These are phyloP conservation scores for Parnassius glacialis DNA, from an alignment of 2,888 invertebrate species.

Conservation along the genomic window DNA sequence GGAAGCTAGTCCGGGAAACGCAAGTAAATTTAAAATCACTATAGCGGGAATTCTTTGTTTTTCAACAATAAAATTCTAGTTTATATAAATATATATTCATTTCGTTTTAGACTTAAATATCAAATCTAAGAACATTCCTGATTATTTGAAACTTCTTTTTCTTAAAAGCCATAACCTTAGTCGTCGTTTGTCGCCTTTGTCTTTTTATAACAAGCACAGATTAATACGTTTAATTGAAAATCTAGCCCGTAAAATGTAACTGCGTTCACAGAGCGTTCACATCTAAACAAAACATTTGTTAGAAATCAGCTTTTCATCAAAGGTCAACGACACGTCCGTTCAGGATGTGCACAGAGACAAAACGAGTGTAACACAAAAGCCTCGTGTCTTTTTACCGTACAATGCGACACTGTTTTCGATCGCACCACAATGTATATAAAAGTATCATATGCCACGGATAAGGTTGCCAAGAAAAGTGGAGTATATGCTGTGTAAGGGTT, in stretches of 20 bases:
- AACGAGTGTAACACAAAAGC: constrained; percentile 58
- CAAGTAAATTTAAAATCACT: too few relatives aligned
- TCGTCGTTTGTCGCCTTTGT: too few relatives aligned
- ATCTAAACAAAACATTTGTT: constrained; percentile 41
- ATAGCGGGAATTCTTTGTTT: too few relatives aligned
- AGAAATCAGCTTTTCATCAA: constrained; percentile 61
- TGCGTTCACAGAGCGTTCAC: constrained; percentile 46
- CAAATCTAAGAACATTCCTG: too few relatives aligned
- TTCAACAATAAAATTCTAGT: too few relatives aligned
- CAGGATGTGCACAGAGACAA: constrained; percentile 76
- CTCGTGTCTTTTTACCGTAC: constrained; percentile 44
- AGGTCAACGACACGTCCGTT: constrained; percentile 61
- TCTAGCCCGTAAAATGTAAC: constrained; percentile 14
- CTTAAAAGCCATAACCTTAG: too few relatives aligned
- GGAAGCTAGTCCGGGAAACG: too few relatives aligned
- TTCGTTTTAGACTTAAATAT: too few relatives aligned
- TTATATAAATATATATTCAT: too few relatives aligned
- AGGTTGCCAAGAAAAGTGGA: constrained; percentile 23
- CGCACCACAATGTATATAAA: constrained; percentile 33
- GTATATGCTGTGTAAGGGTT: constrained; percentile 5
- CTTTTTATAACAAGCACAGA: neutral
- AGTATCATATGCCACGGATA: constrained; percentile 30
- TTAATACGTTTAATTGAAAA: constrained; percentile 13
- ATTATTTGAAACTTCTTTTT: too few relatives aligned
- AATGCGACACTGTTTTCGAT: constrained; percentile 40